These are phyloP conservation scores for Oppia nitens DNA, from an alignment of 1,140 invertebrate species.

Conservation along the genomic window DNA sequence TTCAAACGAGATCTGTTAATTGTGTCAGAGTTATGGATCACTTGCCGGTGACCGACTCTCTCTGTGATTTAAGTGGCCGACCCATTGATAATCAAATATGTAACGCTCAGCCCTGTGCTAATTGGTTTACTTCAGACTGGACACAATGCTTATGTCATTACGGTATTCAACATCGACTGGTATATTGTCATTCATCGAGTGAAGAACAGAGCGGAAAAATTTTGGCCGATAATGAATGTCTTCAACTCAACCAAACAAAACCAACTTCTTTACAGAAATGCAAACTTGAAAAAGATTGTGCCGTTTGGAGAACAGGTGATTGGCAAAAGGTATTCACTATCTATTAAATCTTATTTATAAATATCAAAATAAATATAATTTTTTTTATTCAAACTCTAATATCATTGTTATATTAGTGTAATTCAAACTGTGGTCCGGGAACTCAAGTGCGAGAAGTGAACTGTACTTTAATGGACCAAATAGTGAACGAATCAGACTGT, in stretches of 20 bases:
- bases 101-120: slow-evolving; percentile 54
- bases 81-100: slow-evolving; percentile 51
- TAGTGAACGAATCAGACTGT: slow-evolving; percentile 49
- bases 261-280: slow-evolving; percentile 50
- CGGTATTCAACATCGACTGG: slow-evolving; percentile 43
- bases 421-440: slow-evolving; percentile 58
- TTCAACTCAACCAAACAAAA: slow-evolving; percentile 43
- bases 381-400: background rate
- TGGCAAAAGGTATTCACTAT: background rate
- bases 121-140: slow-evolving; percentile 66
- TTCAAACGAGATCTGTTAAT: slow-evolving; percentile 43
- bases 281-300: slow-evolving; percentile 55
- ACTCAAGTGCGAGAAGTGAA: slow-evolving; percentile 27
- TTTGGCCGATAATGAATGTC: slow-evolving; percentile 54
- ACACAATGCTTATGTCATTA: slow-evolving; percentile 55
- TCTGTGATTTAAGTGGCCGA: slow-evolving; percentile 56
- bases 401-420: slow-evolving; percentile 4
- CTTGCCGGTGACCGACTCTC: slow-evolving; percentile 44
- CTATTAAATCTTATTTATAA: background rate
- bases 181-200: slow-evolving; percentile 60
- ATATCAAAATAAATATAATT: no score
- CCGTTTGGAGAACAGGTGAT: slow-evolving; percentile 42
- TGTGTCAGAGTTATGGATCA: slow-evolving; percentile 35
- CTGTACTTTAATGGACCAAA: slow-evolving; percentile 21
- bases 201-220: slow-evolving; percentile 42